Base-by-base conservation (phyloP, 2,888 invertebrate genomes). In the Drosophila subsilvestris region DNA sequence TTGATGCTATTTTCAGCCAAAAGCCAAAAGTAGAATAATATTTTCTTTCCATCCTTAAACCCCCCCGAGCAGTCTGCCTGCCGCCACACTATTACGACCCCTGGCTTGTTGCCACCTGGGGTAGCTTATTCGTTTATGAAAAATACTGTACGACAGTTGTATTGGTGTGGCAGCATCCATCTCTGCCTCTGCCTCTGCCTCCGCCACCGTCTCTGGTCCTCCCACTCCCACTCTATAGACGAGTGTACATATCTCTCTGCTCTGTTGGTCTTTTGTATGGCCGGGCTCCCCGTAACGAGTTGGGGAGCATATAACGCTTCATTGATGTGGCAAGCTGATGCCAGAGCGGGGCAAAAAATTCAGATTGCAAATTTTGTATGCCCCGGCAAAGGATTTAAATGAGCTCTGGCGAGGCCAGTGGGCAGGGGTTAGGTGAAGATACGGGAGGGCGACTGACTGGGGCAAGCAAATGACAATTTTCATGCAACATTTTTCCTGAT, bases 1-100 rank as follows among this genome's bases (percentile, higher is more conserved):
- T 83, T 89, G 81, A 86, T 85, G 85, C 69, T 87, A 76, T 86
- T 88, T 88, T 75, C 74, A 88, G 73, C 63, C 69, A 70, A 58
- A 69, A 76, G 74, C 89, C 85, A 84, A 84, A 86, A 88, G 84
- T 80, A 78, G 76, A 78, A 75, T 75, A 78, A 84, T 78, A 80
- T 80, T 73, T 78, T 55, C 63, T 79, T 48, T 50, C 50, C 58
- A 45, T 42, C 44, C 17, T 22, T 20, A 20, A 32, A 17, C 43
- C 20, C 12, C 12, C n/a, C 12, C 18, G 43, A 55, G 55, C 59
- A 53, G 69, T 59, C 37, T 72, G 50, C n/a, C 62, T 60, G 54
- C 69, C 80, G 69, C 55, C 66, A 48, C 43, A 18, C 48, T n/a
- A 18, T 44, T n/a, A 12, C 42, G 7, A 5, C 32, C n/a, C 37